phyloP scores from a whole-genome alignment of 1,140 invertebrate genomes.

The Dinothrombium tinctorium region DNA sequence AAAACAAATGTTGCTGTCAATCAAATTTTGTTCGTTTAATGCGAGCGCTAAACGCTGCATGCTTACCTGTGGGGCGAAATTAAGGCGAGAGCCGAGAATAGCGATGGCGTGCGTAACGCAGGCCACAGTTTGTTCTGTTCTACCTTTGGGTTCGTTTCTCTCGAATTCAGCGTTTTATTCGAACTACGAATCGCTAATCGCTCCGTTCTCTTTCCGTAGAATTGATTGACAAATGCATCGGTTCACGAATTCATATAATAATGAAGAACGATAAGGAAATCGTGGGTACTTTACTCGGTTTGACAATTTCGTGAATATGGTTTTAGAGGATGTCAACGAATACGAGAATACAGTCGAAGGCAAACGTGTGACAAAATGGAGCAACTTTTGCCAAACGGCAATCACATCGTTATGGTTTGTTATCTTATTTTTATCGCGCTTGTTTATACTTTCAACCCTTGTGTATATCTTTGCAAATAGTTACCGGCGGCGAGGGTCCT shows the following conservation, averaged over 20 bases:
- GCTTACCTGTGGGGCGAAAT: no score
- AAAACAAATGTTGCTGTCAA: no score
- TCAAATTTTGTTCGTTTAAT: no score
- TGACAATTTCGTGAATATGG: slow-evolving; percentile 97
- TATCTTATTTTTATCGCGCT: slow-evolving; percentile 19
- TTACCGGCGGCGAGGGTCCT: not conserved
- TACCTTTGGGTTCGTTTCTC: no score
- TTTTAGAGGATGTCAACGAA: slow-evolving; percentile 42
- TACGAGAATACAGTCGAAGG: slow-evolving; percentile 88
- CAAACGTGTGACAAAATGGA: slow-evolving; percentile 80
- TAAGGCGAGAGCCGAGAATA: no score
- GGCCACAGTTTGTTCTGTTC: no score
- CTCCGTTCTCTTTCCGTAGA: slow-evolving; percentile 34
- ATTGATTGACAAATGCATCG: slow-evolving; percentile 99
- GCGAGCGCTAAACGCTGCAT: no score
- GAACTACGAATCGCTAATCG: no score
- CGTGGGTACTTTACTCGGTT: slow-evolving; percentile 85
- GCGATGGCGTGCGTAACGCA: no score
- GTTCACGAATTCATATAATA: slow-evolving; percentile 93
- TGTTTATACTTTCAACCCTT: not conserved
- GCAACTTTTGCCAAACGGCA: slow-evolving; percentile 93
- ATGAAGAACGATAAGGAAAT: slow-evolving; percentile 99
- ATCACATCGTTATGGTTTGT: slow-evolving; percentile 99
- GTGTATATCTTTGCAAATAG: no score
- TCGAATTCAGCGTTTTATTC: no score